Evolutionary conservation across 2,113 vertebrate genomes (phyloP).

Genomic region (Numida meleagris): DNA sequence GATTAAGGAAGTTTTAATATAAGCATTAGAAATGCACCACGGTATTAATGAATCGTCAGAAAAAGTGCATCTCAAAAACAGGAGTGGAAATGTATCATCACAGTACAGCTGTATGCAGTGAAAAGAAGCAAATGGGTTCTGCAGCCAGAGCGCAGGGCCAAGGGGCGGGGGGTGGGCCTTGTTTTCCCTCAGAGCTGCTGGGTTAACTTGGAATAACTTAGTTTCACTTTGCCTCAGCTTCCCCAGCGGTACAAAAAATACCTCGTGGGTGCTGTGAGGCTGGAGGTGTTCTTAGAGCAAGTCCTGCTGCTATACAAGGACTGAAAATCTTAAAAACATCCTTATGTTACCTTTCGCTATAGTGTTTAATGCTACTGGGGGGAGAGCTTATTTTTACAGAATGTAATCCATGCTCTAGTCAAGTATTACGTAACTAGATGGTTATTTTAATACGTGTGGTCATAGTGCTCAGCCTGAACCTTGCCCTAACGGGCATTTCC

Average conservation of each 20-base stretch:
- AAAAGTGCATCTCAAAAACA: neutral
- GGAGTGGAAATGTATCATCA: neutral
- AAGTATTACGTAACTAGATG: neutral
- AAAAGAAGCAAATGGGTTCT: neutral
- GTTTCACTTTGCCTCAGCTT: constrained; percentile 2
- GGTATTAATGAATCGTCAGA: neutral
- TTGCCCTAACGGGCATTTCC: neutral
- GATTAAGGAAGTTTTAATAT: neutral
- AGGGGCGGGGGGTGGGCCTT: neutral
- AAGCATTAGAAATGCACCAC: neutral
- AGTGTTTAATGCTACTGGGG: constrained; percentile 29
- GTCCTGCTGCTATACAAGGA: neutral
- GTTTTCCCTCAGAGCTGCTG: neutral
- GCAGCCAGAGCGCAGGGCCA: neutral
- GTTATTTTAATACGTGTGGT: neutral
- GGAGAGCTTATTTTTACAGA: constrained; percentile 24
- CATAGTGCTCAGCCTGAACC: neutral
- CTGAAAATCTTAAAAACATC: neutral
- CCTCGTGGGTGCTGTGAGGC: constrained; percentile 55
- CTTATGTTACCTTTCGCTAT: neutral
- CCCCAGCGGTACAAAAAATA: neutral
- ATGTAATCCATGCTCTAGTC: neutral
- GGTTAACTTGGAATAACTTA: neutral
- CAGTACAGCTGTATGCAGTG: neutral
- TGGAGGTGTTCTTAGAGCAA: constrained; percentile 14